Conservation (phyloP, 2,797 vertebrate genomes). For the Poecilia velifera region DNA sequence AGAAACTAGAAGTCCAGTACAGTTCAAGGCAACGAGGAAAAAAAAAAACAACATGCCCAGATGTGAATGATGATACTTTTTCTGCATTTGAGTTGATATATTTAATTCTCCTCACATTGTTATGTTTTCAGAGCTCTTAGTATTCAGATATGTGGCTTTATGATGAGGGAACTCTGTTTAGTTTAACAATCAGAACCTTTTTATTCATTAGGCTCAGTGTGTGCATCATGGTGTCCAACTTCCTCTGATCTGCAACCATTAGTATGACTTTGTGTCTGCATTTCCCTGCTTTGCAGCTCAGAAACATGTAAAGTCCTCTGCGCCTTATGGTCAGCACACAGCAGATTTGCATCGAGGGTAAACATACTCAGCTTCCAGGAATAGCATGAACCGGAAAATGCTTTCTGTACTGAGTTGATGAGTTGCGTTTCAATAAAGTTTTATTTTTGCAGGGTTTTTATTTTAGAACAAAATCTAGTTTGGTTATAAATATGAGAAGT, state of each 20-base stretch:
- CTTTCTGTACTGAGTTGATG: background rate
- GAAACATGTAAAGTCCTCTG: background rate
- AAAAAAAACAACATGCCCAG: conserved; percentile 7
- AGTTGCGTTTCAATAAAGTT: background rate
- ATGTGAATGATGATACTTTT: background rate
- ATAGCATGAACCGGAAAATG: background rate
- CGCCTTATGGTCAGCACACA: background rate
- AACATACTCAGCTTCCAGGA: background rate
- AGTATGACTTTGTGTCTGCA: background rate
- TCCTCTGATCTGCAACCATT: background rate
- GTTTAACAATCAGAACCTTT: background rate
- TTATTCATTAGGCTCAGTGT: background rate
- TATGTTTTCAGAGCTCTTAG: background rate
- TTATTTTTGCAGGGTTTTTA: background rate
- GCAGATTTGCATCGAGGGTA: conserved; percentile 2
- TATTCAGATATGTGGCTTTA: background rate
- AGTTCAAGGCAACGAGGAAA: conserved; percentile 51
- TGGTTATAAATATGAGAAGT: background rate
- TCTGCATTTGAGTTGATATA: background rate
- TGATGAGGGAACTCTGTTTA: background rate
- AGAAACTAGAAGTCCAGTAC: conserved; percentile 68
- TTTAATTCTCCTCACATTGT: background rate
- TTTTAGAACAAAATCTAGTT: background rate
- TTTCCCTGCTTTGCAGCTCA: background rate
- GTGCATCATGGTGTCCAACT: background rate